phyloP scores from a whole-genome alignment of 2,888 invertebrate species.

The Callinectes sapidus region DNA sequence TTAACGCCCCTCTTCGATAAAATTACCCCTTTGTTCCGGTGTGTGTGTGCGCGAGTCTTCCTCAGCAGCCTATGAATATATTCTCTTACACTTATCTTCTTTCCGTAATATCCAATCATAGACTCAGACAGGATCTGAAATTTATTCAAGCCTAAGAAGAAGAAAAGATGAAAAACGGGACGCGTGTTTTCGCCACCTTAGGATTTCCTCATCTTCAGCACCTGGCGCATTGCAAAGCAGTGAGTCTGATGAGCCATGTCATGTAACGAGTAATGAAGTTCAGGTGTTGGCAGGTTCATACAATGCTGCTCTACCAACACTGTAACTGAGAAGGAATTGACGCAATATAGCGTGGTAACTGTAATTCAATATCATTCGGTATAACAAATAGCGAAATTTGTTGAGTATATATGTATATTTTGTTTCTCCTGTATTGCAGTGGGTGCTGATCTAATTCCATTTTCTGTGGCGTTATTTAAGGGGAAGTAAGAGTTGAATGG shows the following conservation, averaged over 20 bases:
- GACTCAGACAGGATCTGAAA: background rate
- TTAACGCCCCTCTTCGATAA: background rate
- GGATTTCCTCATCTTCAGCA: background rate
- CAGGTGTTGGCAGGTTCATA: background rate
- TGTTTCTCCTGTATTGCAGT: too few species aligned
- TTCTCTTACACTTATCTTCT: conserved; percentile 10
- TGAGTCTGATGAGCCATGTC: background rate
- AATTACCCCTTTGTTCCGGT: background rate
- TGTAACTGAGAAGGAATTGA: background rate
- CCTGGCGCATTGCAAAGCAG: background rate
- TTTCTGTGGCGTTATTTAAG: too few species aligned
- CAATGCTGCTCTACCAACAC: background rate
- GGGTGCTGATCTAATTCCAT: too few species aligned
- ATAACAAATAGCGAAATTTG: background rate
- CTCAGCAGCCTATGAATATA: background rate
- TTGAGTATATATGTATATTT: background rate
- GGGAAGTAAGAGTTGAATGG: too few species aligned
- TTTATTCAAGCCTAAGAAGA: background rate
- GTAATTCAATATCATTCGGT: background rate
- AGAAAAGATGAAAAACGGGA: background rate
- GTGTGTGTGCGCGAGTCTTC: background rate
- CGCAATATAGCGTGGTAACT: background rate
- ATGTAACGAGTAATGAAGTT: background rate
- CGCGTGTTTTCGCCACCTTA: background rate
- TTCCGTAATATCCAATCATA: conserved; percentile 22